These are phyloP conservation scores for Halcyon badia DNA, from an alignment of 2,797 vertebrate species.

Conservation along the genomic window DNA sequence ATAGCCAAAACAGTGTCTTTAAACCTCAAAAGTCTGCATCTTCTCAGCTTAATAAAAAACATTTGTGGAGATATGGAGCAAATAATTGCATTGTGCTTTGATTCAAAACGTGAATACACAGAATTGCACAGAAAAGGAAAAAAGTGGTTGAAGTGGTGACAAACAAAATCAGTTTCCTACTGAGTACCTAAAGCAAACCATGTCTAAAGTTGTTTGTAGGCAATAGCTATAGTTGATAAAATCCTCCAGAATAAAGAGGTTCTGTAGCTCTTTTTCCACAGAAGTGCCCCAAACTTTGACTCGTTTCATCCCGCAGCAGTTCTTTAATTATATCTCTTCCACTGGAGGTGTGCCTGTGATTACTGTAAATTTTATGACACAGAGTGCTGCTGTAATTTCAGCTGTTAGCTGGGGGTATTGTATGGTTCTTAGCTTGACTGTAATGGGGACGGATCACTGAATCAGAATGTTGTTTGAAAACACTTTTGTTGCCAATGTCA, in stretches of 20 bases:
- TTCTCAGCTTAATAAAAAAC: not conserved
- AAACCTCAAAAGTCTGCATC: not conserved
- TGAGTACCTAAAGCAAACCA: not conserved
- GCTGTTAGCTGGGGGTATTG: not conserved
- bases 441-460: not conserved
- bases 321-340: not conserved
- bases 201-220: not conserved
- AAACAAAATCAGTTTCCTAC: not conserved
- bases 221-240: not conserved
- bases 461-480: not conserved
- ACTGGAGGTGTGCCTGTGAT: not conserved
- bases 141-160: not conserved
- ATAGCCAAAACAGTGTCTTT: not conserved
- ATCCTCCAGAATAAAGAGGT: not conserved
- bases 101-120: not conserved
- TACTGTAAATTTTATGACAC: not conserved
- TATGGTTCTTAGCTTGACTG: not conserved
- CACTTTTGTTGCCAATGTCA: not conserved
- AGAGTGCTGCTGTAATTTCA: not conserved
- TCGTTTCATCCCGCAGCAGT: not conserved
- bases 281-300: not conserved
- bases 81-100: not conserved
- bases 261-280: not conserved
- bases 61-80: not conserved
- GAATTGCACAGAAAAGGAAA: not conserved